These are phyloP conservation scores for Papilio protenor DNA, from an alignment of 2,888 invertebrate species.

Conservation along the genomic window DNA sequence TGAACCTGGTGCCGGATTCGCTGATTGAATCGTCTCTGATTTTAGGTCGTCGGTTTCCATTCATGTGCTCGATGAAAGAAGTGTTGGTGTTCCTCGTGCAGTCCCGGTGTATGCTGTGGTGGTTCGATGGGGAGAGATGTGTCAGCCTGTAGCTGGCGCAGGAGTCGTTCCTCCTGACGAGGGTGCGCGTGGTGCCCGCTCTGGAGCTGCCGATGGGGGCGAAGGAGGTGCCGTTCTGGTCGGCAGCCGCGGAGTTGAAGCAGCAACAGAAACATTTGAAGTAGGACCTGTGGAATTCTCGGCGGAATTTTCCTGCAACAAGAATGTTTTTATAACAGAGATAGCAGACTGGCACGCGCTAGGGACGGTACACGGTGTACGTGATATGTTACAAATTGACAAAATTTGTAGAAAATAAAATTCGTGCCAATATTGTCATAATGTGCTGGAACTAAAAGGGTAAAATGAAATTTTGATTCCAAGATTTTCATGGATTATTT, in stretches of 20 bases:
- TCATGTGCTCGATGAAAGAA: constrained; percentile 78
- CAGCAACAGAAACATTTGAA: constrained; percentile 85
- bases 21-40: constrained; percentile 74
- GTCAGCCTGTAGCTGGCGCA: constrained; percentile 78
- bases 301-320: constrained; percentile 89
- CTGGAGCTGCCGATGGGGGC: constrained; percentile 77
- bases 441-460: constrained; percentile 18
- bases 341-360: neutral
- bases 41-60: constrained; percentile 72
- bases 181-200: constrained; percentile 74
- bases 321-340: constrained; percentile 34
- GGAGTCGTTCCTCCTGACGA: constrained; percentile 77
- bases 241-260: constrained; percentile 58
- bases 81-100: constrained; percentile 75
- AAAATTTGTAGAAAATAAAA: neutral
- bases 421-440: constrained; percentile 5
- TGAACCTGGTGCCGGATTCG: constrained; percentile 75
- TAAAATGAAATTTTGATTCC: constrained; percentile 7
- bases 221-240: constrained; percentile 76
- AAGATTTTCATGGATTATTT: constrained; percentile 22
- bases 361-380: neutral
- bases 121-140: constrained; percentile 78
- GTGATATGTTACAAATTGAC: constrained; percentile 5
- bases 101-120: constrained; percentile 75
- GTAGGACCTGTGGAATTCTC: constrained; percentile 88